Evolutionary conservation across 2,113 vertebrate genomes (phyloP), one percentile per base, ranked within the genome.

Genomic region (Sitta europaea): DNA sequence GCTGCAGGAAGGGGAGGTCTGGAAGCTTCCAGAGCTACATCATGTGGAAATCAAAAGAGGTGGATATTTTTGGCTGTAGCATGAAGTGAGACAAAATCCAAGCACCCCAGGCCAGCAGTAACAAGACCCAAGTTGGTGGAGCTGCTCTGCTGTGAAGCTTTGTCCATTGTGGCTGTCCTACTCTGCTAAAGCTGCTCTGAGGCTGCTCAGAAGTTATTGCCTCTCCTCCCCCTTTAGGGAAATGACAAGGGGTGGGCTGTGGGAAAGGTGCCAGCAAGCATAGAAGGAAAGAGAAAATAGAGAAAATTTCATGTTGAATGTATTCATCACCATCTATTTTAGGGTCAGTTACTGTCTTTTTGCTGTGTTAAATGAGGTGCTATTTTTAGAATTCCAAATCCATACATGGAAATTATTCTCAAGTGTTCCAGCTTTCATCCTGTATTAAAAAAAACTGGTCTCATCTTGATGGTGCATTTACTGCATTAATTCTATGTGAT

Each of bases 301-400:
- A 87, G 70, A 87, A 94, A 79, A 94, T 72, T 88, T 90, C 3
- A 29, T 92, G 45, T 54, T 87, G 74, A 88, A 72, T 90, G n/a
- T 50, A 43, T 78, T 88, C 75, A 96, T 94, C 75, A 78, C 42
- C 11, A 66, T 86, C 67, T 96, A 85, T 93, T 94, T 86, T 76
- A 88, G 48, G 86, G 89, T 77, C 47, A 93, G 68, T 95, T 96
- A 62, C 90, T 67, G 43, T 4, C 38, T 63, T 57, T 72, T 84
- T 22, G 13, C n/a, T 67, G 8, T 48, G n/a, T 82, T 89, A 91
- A 91, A 89, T 84, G 36, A 91, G 29, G 24, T 72, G 54, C 76
- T 95, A 95, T 95, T 96, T 97, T 96, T 97, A 94, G 92, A 45
- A 48, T 89, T 92, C 62, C 18, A 93, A 81, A 92, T 92, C 70